Percentiles rank a stretch among this genome's conserved stretches.
phyloP scores from a whole-genome alignment of 2,888 invertebrate genomes.

The Metallyticus violacea region DNA sequence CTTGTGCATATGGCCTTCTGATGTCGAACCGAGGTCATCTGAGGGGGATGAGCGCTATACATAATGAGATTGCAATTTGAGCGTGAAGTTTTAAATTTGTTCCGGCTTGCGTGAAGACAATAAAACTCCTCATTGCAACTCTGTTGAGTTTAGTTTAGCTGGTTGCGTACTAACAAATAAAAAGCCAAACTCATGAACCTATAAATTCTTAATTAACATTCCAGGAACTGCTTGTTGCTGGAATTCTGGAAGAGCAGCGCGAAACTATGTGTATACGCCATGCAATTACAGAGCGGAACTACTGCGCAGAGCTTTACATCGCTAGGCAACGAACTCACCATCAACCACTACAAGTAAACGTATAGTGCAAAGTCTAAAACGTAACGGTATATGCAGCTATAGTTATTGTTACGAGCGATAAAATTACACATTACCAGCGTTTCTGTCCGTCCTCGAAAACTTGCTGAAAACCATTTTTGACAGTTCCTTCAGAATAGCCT shows the following conservation, averaged over 20 bases:
- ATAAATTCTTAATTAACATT: not conserved
- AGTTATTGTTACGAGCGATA: too few species aligned
- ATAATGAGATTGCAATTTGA: not conserved
- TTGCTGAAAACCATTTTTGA: too few species aligned
- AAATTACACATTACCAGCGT: too few species aligned
- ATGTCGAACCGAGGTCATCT: not conserved
- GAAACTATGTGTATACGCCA: not conserved
- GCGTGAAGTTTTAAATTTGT: not conserved
- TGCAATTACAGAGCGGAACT: not conserved
- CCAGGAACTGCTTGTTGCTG: not conserved
- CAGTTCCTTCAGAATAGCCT: too few species aligned
- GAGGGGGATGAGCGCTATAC: not conserved
- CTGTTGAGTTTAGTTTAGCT: not conserved
- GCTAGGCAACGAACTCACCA: too few species aligned
- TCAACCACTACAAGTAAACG: too few species aligned
- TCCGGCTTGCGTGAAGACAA: not conserved
- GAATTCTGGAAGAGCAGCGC: not conserved
- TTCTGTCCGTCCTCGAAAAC: too few species aligned
- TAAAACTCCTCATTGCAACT: not conserved
- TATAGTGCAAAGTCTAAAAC: too few species aligned
- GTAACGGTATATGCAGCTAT: too few species aligned
- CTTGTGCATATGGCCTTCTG: too few species aligned
- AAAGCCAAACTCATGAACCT: not conserved
- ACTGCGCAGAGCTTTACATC: not conserved
- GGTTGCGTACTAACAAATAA: not conserved